Evolutionary conservation across 2,797 vertebrate species (phyloP).

Genomic region (Trichosurus vulpecula): DNA sequence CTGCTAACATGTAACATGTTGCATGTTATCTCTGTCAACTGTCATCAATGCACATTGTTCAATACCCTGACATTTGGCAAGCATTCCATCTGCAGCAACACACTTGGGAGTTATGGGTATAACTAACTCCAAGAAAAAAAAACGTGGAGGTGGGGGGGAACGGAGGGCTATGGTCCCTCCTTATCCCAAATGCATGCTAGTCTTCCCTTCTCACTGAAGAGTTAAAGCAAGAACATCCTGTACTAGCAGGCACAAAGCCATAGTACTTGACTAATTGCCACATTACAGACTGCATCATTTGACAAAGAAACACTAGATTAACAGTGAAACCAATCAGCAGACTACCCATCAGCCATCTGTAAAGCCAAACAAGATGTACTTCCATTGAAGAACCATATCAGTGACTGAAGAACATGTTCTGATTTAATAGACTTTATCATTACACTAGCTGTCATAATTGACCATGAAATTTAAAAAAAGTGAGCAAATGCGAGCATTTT

Average conservation of each 20-base stretch:
- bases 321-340: background rate
- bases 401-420: conserved; percentile 14
- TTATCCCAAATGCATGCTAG: background rate
- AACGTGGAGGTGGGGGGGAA: background rate
- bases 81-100: conserved; percentile 5
- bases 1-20: conserved; percentile 56
- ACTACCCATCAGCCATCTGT: background rate
- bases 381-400: background rate
- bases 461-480: conserved; percentile 2
- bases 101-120: background rate
- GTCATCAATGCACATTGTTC: conserved; percentile 33
- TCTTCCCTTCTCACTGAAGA: background rate
- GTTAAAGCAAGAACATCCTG: background rate
- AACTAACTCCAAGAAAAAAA: conserved; percentile 3
- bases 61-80: conserved; percentile 26
- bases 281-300: background rate
- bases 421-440: background rate
- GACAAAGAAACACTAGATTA: conserved; percentile 32
- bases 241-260: conserved; percentile 23
- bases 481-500: conserved; percentile 17
- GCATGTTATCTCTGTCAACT: conserved; percentile 51
- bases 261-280: background rate
- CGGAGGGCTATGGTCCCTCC: background rate
- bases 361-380: background rate
- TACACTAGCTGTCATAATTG: background rate